phyloP scores from a whole-genome alignment of 2,113 vertebrate species.

The Indri indri region DNA sequence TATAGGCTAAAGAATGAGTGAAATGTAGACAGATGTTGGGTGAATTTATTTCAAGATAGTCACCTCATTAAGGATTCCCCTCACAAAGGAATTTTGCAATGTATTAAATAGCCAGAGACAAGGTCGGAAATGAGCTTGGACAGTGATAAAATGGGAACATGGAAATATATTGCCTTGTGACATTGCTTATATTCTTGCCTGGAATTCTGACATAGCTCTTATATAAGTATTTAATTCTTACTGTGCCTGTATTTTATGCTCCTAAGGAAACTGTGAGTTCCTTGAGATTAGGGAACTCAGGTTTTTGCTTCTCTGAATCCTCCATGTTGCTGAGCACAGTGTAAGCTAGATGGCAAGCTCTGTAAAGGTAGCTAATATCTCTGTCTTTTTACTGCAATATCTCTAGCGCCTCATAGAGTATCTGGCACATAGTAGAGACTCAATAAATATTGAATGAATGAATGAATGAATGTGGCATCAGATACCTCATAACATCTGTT shows the following conservation, averaged over 20 bases:
- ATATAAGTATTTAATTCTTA: constrained; percentile 38
- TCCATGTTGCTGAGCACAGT: neutral
- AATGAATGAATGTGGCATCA: neutral
- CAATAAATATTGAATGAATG: constrained; percentile 1
- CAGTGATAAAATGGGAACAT: neutral
- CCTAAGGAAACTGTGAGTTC: neutral
- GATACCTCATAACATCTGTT: constrained; percentile 1
- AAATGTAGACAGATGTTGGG: neutral
- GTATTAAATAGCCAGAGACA: neutral
- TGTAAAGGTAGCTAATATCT: neutral
- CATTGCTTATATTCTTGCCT: constrained; percentile 31
- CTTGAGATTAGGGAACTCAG: neutral
- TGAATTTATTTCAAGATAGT: constrained; percentile 27
- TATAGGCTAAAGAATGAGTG: neutral
- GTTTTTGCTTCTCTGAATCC: neutral
- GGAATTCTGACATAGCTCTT: constrained; percentile 35
- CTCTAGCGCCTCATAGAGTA: neutral
- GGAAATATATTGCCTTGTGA: constrained; percentile 6
- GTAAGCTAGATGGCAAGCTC: neutral
- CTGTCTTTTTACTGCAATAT: constrained; percentile 24
- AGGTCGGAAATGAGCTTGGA: neutral
- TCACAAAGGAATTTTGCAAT: constrained; percentile 3
- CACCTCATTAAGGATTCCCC: neutral
- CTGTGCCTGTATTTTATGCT: neutral
- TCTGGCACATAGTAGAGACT: constrained; percentile 17